These are phyloP conservation scores for Colius striatus DNA, from an alignment of 2,113 vertebrate genomes.

Conservation along the genomic window DNA sequence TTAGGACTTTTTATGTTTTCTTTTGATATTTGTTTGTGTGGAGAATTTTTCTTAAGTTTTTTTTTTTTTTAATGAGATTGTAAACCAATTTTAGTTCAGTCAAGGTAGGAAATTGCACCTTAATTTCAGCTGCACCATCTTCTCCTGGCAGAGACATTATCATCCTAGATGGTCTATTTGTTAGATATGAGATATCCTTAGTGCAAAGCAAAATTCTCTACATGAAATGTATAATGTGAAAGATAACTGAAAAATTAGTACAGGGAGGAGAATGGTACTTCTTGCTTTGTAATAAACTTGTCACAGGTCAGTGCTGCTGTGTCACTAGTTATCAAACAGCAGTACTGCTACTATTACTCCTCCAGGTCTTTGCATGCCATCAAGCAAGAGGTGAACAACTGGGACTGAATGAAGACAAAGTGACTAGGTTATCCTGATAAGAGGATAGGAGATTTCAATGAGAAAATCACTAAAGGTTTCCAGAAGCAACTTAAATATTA, in stretches of 20 bases:
- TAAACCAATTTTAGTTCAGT: not conserved
- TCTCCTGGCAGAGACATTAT: not conserved
- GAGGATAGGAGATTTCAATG: not conserved
- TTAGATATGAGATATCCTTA: not conserved
- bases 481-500: not conserved
- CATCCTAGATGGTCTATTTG: not conserved
- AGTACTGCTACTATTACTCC: not conserved
- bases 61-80: not conserved
- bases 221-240: not conserved
- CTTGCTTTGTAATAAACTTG: not conserved
- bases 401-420: not conserved
- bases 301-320: not conserved
- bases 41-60: not conserved
- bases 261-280: not conserved
- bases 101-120: not conserved
- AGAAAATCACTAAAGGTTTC: conserved; percentile 2
- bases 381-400: not conserved
- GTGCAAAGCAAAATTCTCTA: not conserved
- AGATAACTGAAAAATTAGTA: not conserved
- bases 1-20: not conserved
- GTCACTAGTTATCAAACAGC: not conserved
- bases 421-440: not conserved
- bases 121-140: not conserved
- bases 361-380: not conserved
- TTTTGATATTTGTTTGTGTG: not conserved